These are phyloP conservation scores for Rhabdomys pumilio DNA, from an alignment of 2,797 vertebrate genomes.

Conservation along the genomic window DNA sequence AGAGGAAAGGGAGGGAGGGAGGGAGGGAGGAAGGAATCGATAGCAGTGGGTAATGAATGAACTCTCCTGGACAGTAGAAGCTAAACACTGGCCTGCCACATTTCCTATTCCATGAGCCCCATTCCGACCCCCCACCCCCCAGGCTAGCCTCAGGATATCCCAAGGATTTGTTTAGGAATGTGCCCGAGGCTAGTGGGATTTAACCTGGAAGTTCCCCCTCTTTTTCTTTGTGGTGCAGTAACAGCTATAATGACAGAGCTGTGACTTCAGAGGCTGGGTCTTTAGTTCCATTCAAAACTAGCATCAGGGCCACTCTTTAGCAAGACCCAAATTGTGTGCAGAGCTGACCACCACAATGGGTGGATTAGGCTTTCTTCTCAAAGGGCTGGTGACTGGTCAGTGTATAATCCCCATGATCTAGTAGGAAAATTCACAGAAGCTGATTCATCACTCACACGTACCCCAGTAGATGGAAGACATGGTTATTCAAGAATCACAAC, in stretches of 20 bases:
- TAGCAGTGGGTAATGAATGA: not conserved
- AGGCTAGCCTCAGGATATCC: not conserved
- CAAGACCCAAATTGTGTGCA: not conserved
- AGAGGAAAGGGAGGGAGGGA: not conserved
- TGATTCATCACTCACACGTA: not conserved
- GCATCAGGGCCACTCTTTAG: not conserved
- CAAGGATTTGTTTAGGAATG: not conserved
- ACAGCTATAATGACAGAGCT: not conserved
- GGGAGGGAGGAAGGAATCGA: not conserved
- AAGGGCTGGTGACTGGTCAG: not conserved
- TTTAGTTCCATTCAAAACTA: not conserved
- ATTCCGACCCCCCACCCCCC: not conserved
- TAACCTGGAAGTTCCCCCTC: not conserved
- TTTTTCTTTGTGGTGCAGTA: not conserved
- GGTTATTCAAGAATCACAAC: not conserved
- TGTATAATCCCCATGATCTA: not conserved
- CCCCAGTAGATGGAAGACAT: not conserved
- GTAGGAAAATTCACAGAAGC: not conserved
- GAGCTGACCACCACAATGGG: not conserved
- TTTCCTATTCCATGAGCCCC: not conserved
- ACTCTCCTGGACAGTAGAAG: slow-evolving; percentile 11
- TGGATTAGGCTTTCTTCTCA: not conserved
- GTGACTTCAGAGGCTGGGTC: not conserved
- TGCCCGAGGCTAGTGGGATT: not conserved
- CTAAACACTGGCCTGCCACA: not conserved